Base-by-base conservation (phyloP, 2,797 vertebrate species). In the Salmo trutta region DNA sequence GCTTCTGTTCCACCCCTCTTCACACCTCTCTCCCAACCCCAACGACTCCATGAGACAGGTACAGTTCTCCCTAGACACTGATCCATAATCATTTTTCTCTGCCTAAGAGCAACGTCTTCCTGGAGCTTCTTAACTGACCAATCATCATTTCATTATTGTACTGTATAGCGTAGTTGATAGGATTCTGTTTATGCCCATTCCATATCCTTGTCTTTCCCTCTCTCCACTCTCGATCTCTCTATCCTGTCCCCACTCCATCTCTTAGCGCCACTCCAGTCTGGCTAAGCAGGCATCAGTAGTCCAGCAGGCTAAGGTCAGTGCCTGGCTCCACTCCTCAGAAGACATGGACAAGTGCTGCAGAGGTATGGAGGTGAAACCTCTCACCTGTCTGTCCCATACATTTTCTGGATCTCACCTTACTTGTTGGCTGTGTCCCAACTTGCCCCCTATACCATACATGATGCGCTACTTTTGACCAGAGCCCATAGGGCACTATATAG, bases 271-370 rank as follows among this genome's bases (percentile, higher is more conserved):
- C 79, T 76, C 90, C 71, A 94, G 94, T 82, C 91, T 97, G 76
- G 94, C 94, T 70, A 97, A 97, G 79, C 97, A 98, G 88, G 93
- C 93, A 12, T 96, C 97, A 0, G 59, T 94, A 0, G 65, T 94
- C 51, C 95, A 96, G 33, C 96, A 98, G 70, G 90, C 93, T 0
- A 95, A 95, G 86, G 89, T 97, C 87, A 95, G 92, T 2, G 93
- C 94, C 75, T 98, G 96, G 96, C 90, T 97, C 0, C 96, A 98
- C 81, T 95, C 94, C 82, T 96, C 96, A 53, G 96, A 97, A 73
- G 97, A 98, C 88, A 97, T 99, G 96, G 93, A 96, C 83, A 97
- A 93, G 86, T 99, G 97, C 90, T 94, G 94, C 73, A 97, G 94
- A 96, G 98, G 98, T 59, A 29, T 59, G 69, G 47, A 53, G 3